Base-by-base conservation (phyloP, 1,140 invertebrate genomes). In the Onthophagus taurus region DNA sequence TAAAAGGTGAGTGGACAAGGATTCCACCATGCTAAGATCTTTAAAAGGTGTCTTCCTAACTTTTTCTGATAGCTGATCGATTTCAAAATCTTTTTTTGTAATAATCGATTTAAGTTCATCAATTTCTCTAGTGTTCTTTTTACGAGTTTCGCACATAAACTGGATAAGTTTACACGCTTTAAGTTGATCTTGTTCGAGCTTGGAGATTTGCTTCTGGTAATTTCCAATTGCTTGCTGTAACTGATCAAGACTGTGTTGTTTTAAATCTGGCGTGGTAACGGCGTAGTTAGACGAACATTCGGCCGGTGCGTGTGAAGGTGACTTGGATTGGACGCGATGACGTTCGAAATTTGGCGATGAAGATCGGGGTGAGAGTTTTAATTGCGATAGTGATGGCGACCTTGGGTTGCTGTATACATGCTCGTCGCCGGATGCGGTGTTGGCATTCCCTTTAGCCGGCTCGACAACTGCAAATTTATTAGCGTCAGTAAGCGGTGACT, bases 121-220 rank as follows among this genome's bases (percentile, higher is more conserved):
- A 21, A 68, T 58, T 45, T 70, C 58, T 5, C 66, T 60, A 23
- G 59, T 54, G 43, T 59, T 60, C 33, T 60, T 57, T 20, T 51
- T 49, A 12, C 51, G 52, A 6, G 26, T 47, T 11, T 51, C 50
- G 20, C 65, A 57, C 53, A 67, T 60, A n/a, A 50, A 57, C 47
- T 66, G 60, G 24, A 67, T 63, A 16, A 63, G 59, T 31, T 59
- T 55, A 44, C 56, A 65, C 2, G 63, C 60, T 38, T 61, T 66
- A 23, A 57, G 38, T 26, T 66, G 60, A 16, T 65, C 57, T 18
- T 56, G 50, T 36, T 65, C 57, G 9, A 67, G 44, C 42, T 63
- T 58, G 3, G 50, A 34, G 12, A 63, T 59, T 31, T 64, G 56
- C 17, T 51, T 37, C 2, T 49, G 14, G 8, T 21, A 41, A 14